Conservation (phyloP, 2,797 vertebrate genomes). For the Emydoidea blandingii region DNA sequence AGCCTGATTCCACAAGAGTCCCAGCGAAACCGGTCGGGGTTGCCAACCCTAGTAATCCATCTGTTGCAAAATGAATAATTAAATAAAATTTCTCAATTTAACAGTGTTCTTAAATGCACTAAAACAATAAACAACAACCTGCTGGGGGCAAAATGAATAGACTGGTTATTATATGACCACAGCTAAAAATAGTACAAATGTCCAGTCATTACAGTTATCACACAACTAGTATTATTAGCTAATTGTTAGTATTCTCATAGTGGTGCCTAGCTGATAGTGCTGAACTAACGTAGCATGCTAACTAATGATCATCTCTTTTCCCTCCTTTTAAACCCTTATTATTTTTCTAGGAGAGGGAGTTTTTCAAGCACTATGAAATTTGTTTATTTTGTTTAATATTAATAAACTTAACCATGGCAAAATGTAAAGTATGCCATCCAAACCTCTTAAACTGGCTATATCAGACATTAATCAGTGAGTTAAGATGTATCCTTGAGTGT, state of each 20-base stretch:
- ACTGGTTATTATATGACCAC: conserved; percentile 37
- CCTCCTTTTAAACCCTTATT: not conserved
- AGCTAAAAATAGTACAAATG: conserved; percentile 1
- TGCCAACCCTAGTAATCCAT: conserved; percentile 9
- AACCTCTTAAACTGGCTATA: not conserved
- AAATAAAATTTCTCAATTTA: conserved; percentile 53
- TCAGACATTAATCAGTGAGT: not conserved
- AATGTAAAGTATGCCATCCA: not conserved
- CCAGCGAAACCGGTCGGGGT: too few species aligned
- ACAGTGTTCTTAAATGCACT: conserved; percentile 27
- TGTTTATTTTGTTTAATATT: not conserved
- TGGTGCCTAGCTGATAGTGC: not conserved
- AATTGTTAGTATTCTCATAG: not conserved
- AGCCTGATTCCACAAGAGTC: too few species aligned
- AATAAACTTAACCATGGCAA: not conserved
- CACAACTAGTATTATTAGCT: not conserved
- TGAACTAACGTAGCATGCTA: not conserved
- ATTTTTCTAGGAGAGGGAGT: conserved; percentile 9
- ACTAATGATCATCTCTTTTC: not conserved
- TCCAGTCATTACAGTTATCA: not conserved
- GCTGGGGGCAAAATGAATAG: conserved; percentile 13
- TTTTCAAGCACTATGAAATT: not conserved
- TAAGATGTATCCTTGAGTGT: not conserved
- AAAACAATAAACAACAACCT: conserved; percentile 1
- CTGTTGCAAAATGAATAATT: conserved; percentile 56